Base-by-base conservation (phyloP, 2,113 vertebrate species). In the Lophura nycthemera region DNA sequence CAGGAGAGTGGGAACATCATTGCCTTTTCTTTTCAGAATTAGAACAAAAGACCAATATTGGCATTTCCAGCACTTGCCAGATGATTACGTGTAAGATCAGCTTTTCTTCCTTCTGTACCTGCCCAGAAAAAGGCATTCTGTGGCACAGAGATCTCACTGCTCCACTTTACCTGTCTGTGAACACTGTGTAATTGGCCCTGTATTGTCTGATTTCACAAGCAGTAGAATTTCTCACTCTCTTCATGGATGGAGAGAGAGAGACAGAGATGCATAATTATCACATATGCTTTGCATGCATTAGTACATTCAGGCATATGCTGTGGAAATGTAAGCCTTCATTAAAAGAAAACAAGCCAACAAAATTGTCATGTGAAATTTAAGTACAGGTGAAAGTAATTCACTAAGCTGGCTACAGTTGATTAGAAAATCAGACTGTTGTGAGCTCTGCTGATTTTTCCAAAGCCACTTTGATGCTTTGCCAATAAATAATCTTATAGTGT, bases 301-400 rank as follows among this genome's bases (percentile, higher is more conserved):
- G 40, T 69, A 79, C 59, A 40, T 79, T 84, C 3, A 4, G 64
- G 77, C 59, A 79, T 82, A 72, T 85, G 74, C 20, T 89, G 74
- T 50, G 74, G 76, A 94, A 92, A 89, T 30, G 8, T 78, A 94
- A 90, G 64, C 27, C 19, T 88, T 74, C 47, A 75, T 83, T 92
- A 76, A 72, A 73, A 32, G 27, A 79, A 89, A 81, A 40, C 38
- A 76, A 89, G 10, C 56, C 67, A 3, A 73, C 10, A 54, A 69
- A 87, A n/a, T n/a, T 84, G 54, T 42, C 34, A 59, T 29, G 9
- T 36, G 61, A 72, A 86, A 76, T 76, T 82, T 42, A 69, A 89
- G 63, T 34, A 57, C 29, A 70, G 30, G 30, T 84, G 57, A 86
- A 88, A 89, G 21, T 61, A 80, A 80, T 52, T 91, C 34, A 43